Evolutionary conservation across 2,888 invertebrate species (phyloP).

Genomic region (Blastobasis adustella): DNA sequence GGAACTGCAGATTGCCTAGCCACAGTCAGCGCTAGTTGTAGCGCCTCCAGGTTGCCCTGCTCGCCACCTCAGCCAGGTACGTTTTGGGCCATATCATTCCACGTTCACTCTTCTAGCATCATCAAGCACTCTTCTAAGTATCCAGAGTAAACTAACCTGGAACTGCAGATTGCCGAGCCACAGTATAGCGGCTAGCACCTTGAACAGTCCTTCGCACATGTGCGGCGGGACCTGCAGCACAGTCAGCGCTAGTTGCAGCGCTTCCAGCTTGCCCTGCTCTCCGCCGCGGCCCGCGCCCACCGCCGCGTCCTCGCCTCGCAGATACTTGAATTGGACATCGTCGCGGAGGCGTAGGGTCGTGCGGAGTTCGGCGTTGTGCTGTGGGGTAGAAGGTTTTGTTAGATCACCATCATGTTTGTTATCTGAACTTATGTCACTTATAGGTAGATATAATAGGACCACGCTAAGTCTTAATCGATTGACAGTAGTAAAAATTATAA

Average conservation of each 20-base stretch:
- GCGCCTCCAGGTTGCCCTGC: slow-evolving; percentile 81
- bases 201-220: slow-evolving; percentile 92
- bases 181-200: slow-evolving; percentile 89
- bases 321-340: slow-evolving; percentile 86
- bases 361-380: slow-evolving; percentile 84
- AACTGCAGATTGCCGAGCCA: slow-evolving; percentile 94
- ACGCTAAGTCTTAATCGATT: too few relatives aligned
- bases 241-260: slow-evolving; percentile 90
- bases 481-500: too few relatives aligned
- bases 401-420: too few relatives aligned
- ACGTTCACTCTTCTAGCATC: too few relatives aligned
- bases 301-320: slow-evolving; percentile 85
- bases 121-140: too few relatives aligned
- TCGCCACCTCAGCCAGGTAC: slow-evolving; percentile 40
- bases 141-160: slow-evolving; percentile 56
- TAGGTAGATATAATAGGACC: too few relatives aligned
- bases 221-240: slow-evolving; percentile 89
- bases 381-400: slow-evolving; percentile 6
- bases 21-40: slow-evolving; percentile 93
- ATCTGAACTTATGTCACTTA: too few relatives aligned
- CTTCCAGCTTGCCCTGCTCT: slow-evolving; percentile 80
- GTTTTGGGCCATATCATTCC: too few relatives aligned
- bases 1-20: slow-evolving; percentile 91
- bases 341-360: slow-evolving; percentile 83
- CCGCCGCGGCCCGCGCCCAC: slow-evolving; percentile 43